A percentile compares a stretch with the other conserved stretches of the same genome.
Evolutionary conservation across 2,113 vertebrate genomes (phyloP).

Genomic region (Neoarius graeffei): DNA sequence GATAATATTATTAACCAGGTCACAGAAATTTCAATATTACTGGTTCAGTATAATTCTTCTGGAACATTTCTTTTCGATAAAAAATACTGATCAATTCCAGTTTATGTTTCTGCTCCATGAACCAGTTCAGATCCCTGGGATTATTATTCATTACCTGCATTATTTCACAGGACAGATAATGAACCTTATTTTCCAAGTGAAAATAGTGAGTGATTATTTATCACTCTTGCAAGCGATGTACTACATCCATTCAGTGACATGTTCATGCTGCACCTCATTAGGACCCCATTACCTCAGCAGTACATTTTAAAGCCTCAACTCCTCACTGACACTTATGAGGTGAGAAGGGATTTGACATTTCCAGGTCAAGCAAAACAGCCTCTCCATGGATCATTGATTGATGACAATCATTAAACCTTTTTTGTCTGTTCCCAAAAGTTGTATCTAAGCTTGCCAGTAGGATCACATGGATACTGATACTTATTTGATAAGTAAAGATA

Average conservation of each 20-base stretch:
- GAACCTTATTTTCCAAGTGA: neutral
- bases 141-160: constrained; percentile 13
- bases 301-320: constrained; percentile 36
- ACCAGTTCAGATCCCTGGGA: neutral
- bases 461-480: neutral
- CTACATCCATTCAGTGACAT: constrained; percentile 32
- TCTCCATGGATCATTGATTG: constrained; percentile 48
- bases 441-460: constrained; percentile 30
- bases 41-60: neutral
- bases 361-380: constrained; percentile 44
- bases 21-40: neutral
- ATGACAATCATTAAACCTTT: constrained; percentile 53
- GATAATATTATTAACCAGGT: neutral
- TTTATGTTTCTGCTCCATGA: neutral
- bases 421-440: constrained; percentile 33
- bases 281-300: constrained; percentile 35
- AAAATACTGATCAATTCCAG: neutral
- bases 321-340: constrained; percentile 29
- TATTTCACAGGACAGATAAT: constrained; percentile 17
- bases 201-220: constrained; percentile 33
- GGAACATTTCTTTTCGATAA: neutral
- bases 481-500: constrained; percentile 42
- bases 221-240: constrained; percentile 40
- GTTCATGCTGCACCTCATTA: constrained; percentile 46
- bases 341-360: constrained; percentile 40